Percentiles rank a stretch among this genome's conserved stretches.
phyloP scores from a whole-genome alignment of 2,113 vertebrate genomes.

The Oxygymnocypris stewartii region DNA sequence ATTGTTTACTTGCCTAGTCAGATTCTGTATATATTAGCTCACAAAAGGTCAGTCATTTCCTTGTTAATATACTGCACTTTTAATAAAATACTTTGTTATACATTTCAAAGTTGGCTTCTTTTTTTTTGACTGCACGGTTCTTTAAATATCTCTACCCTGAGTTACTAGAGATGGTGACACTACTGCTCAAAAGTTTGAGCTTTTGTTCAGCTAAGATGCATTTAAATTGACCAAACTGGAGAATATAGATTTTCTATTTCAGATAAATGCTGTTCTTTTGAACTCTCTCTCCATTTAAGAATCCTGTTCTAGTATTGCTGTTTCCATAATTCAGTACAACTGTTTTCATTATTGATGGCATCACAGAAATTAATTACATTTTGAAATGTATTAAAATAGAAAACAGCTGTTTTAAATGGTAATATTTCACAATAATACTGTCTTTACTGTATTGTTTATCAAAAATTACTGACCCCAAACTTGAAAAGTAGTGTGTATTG shows the following conservation, averaged over 20 bases:
- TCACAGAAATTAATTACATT: neutral
- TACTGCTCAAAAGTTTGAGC: neutral
- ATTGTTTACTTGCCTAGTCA: neutral
- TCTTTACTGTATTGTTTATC: neutral
- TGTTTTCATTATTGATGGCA: neutral
- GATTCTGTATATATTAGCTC: slow-evolving; percentile 1
- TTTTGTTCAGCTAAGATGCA: neutral
- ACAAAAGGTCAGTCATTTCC: slow-evolving; percentile 12
- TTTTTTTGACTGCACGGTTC: too few relatives aligned
- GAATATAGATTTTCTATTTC: neutral
- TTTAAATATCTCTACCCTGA: neutral
- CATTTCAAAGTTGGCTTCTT: neutral
- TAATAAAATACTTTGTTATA: slow-evolving; percentile 30
- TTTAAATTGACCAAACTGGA: neutral
- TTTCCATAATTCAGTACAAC: neutral
- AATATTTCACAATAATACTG: neutral
- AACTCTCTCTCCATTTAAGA: neutral
- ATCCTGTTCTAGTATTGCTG: neutral
- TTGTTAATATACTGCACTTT: slow-evolving; percentile 27
- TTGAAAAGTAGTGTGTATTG: neutral
- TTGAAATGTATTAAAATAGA: neutral
- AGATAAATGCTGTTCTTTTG: neutral
- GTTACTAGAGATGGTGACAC: neutral
- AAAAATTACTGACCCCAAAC: neutral
- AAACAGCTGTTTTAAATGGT: neutral